Evolutionary conservation across 2,888 invertebrate genomes (phyloP), one percentile per base, ranked within the genome.

Genomic region (Cantharis lateralis): DNA sequence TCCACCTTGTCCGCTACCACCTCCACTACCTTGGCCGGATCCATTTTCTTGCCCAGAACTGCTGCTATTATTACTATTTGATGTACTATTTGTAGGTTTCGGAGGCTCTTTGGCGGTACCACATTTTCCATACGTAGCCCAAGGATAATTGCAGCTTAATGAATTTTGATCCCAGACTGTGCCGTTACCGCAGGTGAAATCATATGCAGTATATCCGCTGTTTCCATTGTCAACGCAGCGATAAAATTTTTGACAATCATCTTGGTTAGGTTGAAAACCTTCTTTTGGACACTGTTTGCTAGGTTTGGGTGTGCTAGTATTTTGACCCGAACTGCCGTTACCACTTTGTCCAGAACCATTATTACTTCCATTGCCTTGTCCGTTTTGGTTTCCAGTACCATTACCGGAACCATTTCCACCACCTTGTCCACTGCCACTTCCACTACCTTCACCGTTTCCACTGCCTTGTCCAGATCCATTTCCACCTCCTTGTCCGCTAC

Each of bases 221-320:
- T 90, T 88, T 15, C 79, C 76, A 84, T 91, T 90, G 76, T 90
- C 89, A 20, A 95, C 94, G 87, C 95, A 95, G 81, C 95, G 91
- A 85, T 94, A 94, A 88, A 95, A 95, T 85, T 93, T 94, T 77
- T 90, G 92, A 84, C 95, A 95, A 84, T 95, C 91, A 28, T 76
- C 70, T 15, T 69, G 71, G 62, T 76, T 73, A 32, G 77, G 73
- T 28, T 20, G 28, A 68, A 48, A 78, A 1, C 71, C 71, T 66
- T 70, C 68, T 0, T 11, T 61, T 4, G 78, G 82, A 75, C 80
- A 80, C 77, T 15, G 2, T 2, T 64, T 20, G 7, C 10, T 64
- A 7, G 64, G 64, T 13, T n/a, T 13, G 4, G 68, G 18, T 2
- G 2, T 16, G 2, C 7, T n/a, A 10, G n/a, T 63, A 11, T 1